These are phyloP conservation scores for Aplochiton taeniatus DNA, from an alignment of 2,797 vertebrate genomes.

Conservation along the genomic window DNA sequence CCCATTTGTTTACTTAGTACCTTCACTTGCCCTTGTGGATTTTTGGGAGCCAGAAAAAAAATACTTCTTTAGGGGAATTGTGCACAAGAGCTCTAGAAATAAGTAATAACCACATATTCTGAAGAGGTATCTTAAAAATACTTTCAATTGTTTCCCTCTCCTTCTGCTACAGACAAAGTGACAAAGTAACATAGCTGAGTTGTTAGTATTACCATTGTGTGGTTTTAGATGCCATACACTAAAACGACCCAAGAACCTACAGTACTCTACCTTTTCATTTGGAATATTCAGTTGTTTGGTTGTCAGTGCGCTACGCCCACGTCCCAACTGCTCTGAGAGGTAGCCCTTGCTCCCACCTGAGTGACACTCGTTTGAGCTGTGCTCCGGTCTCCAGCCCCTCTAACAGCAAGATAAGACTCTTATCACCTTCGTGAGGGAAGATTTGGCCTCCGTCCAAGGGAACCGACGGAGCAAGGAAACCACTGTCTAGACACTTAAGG, in stretches of 20 bases:
- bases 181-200: neutral
- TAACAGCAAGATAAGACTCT: constrained; percentile 82
- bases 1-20: constrained; percentile 33
- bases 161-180: neutral
- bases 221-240: too few relatives aligned
- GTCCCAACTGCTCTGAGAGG: constrained; percentile 65
- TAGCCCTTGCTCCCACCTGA: constrained; percentile 77
- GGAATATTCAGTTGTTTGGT: constrained; percentile 35
- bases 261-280: neutral
- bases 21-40: constrained; percentile 33
- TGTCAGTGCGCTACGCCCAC: constrained; percentile 49
- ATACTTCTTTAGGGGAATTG: neutral
- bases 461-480: constrained; percentile 81
- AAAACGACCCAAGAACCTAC: too few relatives aligned
- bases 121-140: constrained; percentile 15
- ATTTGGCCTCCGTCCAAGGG: constrained; percentile 83
- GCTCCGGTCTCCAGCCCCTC: constrained; percentile 75
- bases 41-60: constrained; percentile 22
- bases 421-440: constrained; percentile 81
- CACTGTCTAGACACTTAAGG: constrained; percentile 85
- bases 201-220: too few relatives aligned
- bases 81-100: constrained; percentile 18
- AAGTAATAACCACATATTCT: neutral
- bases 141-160: neutral
- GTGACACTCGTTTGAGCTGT: constrained; percentile 79